Percentiles rank a stretch among this genome's conserved stretches.
Evolutionary conservation across 2,113 vertebrate genomes (phyloP).

Genomic region (Tricholaema leucomelas): DNA sequence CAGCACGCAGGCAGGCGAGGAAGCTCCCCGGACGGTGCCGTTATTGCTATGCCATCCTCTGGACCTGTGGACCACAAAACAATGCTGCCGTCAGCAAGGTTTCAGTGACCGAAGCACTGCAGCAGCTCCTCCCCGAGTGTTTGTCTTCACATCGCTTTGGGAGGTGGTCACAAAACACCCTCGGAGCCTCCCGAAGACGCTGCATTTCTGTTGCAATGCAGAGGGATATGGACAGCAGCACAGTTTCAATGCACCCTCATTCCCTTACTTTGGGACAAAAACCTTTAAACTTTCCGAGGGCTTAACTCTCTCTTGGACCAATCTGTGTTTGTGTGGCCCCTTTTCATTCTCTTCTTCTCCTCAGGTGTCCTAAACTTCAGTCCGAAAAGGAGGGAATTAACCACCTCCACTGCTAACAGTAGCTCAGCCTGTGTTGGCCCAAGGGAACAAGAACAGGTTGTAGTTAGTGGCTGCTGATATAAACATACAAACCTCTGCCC

Average conservation of each 20-base stretch:
- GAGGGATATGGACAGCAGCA: not conserved
- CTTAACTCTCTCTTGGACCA: not conserved
- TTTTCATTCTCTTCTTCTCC: not conserved
- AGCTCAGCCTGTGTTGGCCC: not conserved
- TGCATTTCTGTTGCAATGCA: not conserved
- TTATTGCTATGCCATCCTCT: constrained; percentile 77
- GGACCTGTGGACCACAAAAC: constrained; percentile 72
- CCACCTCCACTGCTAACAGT: not conserved
- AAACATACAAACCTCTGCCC: not conserved
- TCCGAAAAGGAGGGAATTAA: not conserved
- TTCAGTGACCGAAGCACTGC: not conserved
- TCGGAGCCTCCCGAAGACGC: not conserved
- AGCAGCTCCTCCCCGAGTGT: not conserved
- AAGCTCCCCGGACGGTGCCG: constrained; percentile 38
- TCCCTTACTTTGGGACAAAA: not conserved
- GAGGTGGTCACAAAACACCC: not conserved
- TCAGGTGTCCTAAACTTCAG: not conserved
- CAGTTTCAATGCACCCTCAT: not conserved
- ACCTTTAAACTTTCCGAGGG: not conserved
- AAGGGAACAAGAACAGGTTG: not conserved
- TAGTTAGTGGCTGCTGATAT: not conserved
- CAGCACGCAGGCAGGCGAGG: constrained; percentile 28
- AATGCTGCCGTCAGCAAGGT: constrained; percentile 60
- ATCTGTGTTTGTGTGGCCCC: not conserved
- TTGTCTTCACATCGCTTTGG: not conserved